Evolutionary conservation across 1,140 invertebrate species (phyloP).

Genomic region (Nixonia krombeini): DNA sequence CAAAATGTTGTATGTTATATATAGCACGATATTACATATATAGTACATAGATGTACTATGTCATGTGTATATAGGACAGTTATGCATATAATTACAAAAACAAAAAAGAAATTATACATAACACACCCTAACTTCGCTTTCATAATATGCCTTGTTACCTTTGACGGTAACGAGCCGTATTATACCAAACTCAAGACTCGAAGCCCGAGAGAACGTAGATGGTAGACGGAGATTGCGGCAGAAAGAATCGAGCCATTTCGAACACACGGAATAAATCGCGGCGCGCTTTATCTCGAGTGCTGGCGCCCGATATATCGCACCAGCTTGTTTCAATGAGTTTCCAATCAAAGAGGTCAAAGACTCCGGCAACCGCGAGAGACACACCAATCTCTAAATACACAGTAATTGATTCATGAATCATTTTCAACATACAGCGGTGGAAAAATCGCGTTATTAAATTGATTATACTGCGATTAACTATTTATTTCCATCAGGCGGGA

Average conservation of each 20-base stretch:
- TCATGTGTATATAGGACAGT: too few relatives aligned
- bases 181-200: constrained; percentile 35
- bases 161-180: constrained; percentile 36
- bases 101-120: constrained; percentile 29
- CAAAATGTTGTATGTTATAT: too few relatives aligned
- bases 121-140: constrained; percentile 28
- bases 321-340: constrained; percentile 42
- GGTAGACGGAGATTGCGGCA: constrained; percentile 26
- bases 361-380: constrained; percentile 25
- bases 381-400: constrained; percentile 36
- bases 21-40: too few relatives aligned
- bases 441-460: constrained; percentile 24
- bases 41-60: too few relatives aligned
- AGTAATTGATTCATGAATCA: constrained; percentile 35
- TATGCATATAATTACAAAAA: too few relatives aligned
- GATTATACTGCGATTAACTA: too few relatives aligned
- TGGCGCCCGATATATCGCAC: constrained; percentile 37
- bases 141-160: constrained; percentile 29
- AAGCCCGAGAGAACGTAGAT: constrained; percentile 15
- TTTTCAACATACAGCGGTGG: constrained; percentile 14
- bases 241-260: constrained; percentile 42
- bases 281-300: constrained; percentile 32
- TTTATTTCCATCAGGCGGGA: too few relatives aligned
- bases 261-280: constrained; percentile 45
- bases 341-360: constrained; percentile 47